phyloP scores from a whole-genome alignment of 2,888 invertebrate genomes.

The Trachelus iudaicus region DNA sequence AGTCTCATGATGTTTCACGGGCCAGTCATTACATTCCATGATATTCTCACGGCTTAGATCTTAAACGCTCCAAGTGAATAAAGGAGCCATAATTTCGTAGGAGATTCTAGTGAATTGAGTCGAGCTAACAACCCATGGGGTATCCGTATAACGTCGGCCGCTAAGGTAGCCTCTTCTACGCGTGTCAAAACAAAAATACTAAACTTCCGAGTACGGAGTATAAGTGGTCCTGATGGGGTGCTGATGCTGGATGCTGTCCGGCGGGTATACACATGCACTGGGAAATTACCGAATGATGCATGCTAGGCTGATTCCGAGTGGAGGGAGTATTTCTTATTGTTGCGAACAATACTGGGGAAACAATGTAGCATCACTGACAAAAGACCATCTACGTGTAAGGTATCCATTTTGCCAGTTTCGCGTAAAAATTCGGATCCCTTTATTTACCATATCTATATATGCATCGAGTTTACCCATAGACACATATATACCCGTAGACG shows the following conservation, averaged over 20 bases:
- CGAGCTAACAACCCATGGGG: conserved; percentile 55
- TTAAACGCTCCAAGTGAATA: neutral
- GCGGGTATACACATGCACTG: conserved; percentile 33
- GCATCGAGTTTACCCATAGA: neutral
- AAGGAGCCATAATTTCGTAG: neutral
- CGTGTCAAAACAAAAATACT: conserved; percentile 62
- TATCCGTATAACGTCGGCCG: conserved; percentile 48
- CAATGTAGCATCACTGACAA: conserved; percentile 42
- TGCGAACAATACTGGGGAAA: conserved; percentile 47
- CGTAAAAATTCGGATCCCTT: neutral
- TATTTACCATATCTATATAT: neutral
- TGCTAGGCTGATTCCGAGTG: conserved; percentile 45
- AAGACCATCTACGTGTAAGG: conserved; percentile 32
- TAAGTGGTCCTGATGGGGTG: neutral
- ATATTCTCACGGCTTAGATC: conserved; percentile 55
- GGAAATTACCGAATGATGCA: conserved; percentile 57
- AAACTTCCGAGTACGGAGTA: conserved; percentile 1
- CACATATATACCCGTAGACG: neutral
- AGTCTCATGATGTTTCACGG: conserved; percentile 48
- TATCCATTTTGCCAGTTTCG: neutral
- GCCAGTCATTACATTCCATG: conserved; percentile 53
- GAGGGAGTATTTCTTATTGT: conserved; percentile 32
- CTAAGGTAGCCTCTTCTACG: conserved; percentile 47
- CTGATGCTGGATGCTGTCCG: conserved; percentile 9
- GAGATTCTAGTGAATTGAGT: conserved; percentile 42